Percentiles rank a stretch among this genome's conserved stretches.
These are phyloP conservation scores for Malurus alboscapulatus DNA, from an alignment of 2,113 vertebrate genomes.

Conservation along the genomic window DNA sequence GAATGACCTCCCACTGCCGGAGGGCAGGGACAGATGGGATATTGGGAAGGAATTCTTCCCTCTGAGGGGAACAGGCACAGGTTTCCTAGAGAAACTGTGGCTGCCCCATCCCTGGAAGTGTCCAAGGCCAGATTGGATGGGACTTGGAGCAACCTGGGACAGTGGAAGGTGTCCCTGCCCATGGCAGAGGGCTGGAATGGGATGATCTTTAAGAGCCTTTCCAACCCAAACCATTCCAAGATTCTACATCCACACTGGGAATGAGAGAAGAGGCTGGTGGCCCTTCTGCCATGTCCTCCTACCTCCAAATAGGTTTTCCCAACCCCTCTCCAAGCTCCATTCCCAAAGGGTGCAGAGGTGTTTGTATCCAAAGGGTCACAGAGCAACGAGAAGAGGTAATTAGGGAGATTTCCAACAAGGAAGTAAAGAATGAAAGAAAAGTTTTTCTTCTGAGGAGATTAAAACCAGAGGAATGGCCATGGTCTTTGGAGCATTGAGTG, in stretches of 20 bases:
- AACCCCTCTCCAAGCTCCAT: neutral
- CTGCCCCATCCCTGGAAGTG: neutral
- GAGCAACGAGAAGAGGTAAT: neutral
- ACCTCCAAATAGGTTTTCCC: rapidly evolving
- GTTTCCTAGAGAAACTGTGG: neutral
- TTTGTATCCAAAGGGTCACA: rapidly evolving
- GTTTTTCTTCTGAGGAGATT: neutral
- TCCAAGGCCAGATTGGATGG: rapidly evolving
- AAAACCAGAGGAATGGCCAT: neutral
- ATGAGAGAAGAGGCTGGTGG: neutral
- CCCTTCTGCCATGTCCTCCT: neutral
- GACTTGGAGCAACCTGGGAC: neutral
- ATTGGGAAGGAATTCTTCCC: neutral
- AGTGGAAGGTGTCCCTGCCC: neutral
- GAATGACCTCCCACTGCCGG: too few relatives aligned
- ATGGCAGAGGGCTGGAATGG: rapidly evolving
- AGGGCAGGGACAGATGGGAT: neutral
- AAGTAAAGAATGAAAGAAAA: neutral
- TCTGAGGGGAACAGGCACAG: neutral
- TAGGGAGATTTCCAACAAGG: neutral
- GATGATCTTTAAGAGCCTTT: neutral
- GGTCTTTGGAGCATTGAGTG: neutral
- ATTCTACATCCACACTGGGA: neutral
- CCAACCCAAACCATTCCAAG: neutral
- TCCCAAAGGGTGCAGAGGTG: neutral